Evolutionary conservation across 2,113 vertebrate genomes (phyloP), one percentile per base, ranked within the genome.

Genomic region (Nycticebus coucang): DNA sequence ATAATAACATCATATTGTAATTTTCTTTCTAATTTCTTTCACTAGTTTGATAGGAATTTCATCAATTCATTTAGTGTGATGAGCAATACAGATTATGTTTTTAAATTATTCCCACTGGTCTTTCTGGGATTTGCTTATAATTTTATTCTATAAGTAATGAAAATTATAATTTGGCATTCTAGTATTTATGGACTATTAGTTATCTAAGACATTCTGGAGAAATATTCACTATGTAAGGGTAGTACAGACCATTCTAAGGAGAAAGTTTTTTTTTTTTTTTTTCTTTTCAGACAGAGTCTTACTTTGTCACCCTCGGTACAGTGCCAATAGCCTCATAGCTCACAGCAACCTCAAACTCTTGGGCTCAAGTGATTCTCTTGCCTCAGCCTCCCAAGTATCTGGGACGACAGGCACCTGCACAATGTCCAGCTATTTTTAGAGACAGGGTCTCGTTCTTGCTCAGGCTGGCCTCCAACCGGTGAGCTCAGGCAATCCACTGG

Each of bases 1-100:
- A 17, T 57, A 75, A 55, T 5, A 87, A 13, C 45, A 89, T 60
- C 89, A 71, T 71, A 71, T n/a, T 71, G 4, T 0, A 72, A 83
- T 75, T 86, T 21, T 22, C 60, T 62, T 62, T 62, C 64, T 85
- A 35, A 85, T 69, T 72, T 72, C 28, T 72, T 26, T 59, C 83
- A 14, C 74, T 85, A 24, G 15, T 86, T 59, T 95, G 24, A 85
- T 85, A 37, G 57, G 33, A 41, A 96, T 80, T 94, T 91, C 28
- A 74, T 21, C 35, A 89, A 94, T 80, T 92, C 33, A 21, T 7
- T 59, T 84, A 72, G 30, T 72, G 14, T 92, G 15, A 94, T 78
- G 18, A 91, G 19, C 35, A 92, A 35, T 1, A 92, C 4, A 91
- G 7, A 74, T 89, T 69, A 41, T 89, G 7, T 93, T 96, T 80